These are phyloP conservation scores for Entomobrya multifasciata DNA, from an alignment of 2,888 invertebrate genomes.

Conservation along the genomic window DNA sequence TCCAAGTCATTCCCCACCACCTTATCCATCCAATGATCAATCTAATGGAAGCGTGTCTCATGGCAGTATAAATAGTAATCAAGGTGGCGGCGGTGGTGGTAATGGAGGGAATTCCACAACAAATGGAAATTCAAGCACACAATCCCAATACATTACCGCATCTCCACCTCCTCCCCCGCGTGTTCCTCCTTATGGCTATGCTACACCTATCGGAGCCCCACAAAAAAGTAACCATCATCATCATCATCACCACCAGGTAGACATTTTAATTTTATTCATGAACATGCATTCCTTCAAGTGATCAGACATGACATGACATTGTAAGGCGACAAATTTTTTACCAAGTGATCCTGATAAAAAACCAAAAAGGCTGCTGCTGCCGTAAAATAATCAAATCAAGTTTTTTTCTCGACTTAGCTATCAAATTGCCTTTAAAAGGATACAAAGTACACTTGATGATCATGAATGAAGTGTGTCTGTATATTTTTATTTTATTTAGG, in stretches of 20 bases:
- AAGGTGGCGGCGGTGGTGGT: conserved; percentile 51
- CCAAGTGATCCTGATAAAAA: background rate
- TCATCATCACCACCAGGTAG: conserved; percentile 59
- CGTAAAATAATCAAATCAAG: conserved; percentile 20
- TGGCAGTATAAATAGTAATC: conserved; percentile 57
- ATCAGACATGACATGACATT: conserved; percentile 8
- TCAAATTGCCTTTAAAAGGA: background rate
- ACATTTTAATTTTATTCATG: background rate
- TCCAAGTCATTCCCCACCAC: conserved; percentile 77
- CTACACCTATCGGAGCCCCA: conserved; percentile 23
- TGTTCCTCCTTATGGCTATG: conserved; percentile 68
- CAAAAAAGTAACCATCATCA: conserved; percentile 64
- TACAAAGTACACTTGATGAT: background rate
- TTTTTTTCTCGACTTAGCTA: too few species aligned
- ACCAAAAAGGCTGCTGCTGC: conserved; percentile 1
- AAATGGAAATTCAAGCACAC: conserved; percentile 17
- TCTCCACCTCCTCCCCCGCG: conserved; percentile 70
- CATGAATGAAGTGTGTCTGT: background rate
- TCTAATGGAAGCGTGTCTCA: conserved; percentile 43
- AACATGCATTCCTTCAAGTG: conserved; percentile 33
- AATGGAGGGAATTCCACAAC: conserved; percentile 35
- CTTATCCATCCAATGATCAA: conserved; percentile 70
- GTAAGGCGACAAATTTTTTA: conserved; percentile 35
- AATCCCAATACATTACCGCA: conserved; percentile 56
- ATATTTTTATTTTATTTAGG: conserved; percentile 64